Base-by-base conservation (phyloP, 2,113 vertebrate species). In the Oryzias melastigma region DNA sequence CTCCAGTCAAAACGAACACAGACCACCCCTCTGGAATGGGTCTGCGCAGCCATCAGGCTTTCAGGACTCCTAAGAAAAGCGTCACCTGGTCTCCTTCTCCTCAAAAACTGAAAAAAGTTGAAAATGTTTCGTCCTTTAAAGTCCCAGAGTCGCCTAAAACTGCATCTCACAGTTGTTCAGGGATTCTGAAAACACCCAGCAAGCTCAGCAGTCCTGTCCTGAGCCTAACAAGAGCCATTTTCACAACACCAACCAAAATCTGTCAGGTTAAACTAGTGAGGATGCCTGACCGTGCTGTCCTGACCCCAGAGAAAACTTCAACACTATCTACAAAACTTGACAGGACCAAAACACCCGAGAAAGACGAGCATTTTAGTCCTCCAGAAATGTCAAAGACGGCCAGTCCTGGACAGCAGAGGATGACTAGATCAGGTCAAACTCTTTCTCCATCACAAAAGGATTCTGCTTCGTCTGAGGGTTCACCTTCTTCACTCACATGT, bases 81-180 rank as follows among this genome's bases (percentile, higher is more conserved):
- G 91, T 91, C 20, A 87, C 83, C 0, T 91, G 90, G 90, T 91
- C 91, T 58, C 91, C 91, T 0, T 89, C 89, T 16, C 89, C 90
- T 19, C 69, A 7, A 4, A 87, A 76, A 60, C 25, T 18, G 40
- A n/a, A 47, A 48, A 6, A 16, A 14, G 14, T 65, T 13, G 76
- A 79, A n/a, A 57, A 20, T 12, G 18, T 22, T 1, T 4, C 7
- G 22, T 13, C 76, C 13, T 84, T 88, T 48, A 89, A 90, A 68
- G 77, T 89, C 18, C 83, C 84, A 0, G 85, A 83, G 52, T 91
- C 88, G 0, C 88, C 86, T 15, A 14, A n/a, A 18, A 3, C 58
- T 41, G 14, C 82, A 25, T 61, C 63, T 14, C 75, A 54, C 52
- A 40, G 59, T 52, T 89, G 88, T 24, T 81, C 71, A 1, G 77